Evolutionary conservation across 2,797 vertebrate species (phyloP).

Genomic region (Aeoliscus strigatus): DNA sequence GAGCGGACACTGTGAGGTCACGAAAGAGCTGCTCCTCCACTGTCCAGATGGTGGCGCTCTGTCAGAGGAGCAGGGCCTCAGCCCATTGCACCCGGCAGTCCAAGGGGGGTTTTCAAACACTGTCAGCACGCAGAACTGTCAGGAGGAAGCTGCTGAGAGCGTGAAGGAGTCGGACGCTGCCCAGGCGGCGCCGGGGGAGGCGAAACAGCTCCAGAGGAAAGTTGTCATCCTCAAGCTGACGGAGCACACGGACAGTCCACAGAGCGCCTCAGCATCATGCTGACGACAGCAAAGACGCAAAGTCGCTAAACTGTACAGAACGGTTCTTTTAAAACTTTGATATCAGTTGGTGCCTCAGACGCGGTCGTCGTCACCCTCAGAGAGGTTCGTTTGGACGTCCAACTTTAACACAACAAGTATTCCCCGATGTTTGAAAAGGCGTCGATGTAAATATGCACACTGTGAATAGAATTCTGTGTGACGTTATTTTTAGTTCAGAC

Average conservation of each 20-base stretch:
- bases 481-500: conserved; percentile 22
- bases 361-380: conserved; percentile 2
- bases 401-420: conserved; percentile 27
- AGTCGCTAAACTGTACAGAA: conserved; percentile 24
- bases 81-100: conserved; percentile 80
- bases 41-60: conserved; percentile 63
- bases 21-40: conserved; percentile 78
- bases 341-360: conserved; percentile 17
- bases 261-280: conserved; percentile 51
- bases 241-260: conserved; percentile 50
- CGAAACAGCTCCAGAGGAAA: conserved; percentile 66
- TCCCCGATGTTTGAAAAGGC: conserved; percentile 26
- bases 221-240: conserved; percentile 79
- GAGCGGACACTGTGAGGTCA: conserved; percentile 79
- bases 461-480: conserved; percentile 62
- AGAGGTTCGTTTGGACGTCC: conserved; percentile 16
- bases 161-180: conserved; percentile 44
- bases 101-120: conserved; percentile 73
- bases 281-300: conserved; percentile 40
- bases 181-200: conserved; percentile 4
- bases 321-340: conserved; percentile 4
- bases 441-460: conserved; percentile 66
- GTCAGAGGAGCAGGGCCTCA: conserved; percentile 76
- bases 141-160: conserved; percentile 30
- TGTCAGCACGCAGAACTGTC: conserved; percentile 63